A percentile compares a stretch with the other conserved stretches of the same genome.
Conservation (phyloP, 2,797 vertebrate genomes). For the Macrochelys suwanniensis region DNA sequence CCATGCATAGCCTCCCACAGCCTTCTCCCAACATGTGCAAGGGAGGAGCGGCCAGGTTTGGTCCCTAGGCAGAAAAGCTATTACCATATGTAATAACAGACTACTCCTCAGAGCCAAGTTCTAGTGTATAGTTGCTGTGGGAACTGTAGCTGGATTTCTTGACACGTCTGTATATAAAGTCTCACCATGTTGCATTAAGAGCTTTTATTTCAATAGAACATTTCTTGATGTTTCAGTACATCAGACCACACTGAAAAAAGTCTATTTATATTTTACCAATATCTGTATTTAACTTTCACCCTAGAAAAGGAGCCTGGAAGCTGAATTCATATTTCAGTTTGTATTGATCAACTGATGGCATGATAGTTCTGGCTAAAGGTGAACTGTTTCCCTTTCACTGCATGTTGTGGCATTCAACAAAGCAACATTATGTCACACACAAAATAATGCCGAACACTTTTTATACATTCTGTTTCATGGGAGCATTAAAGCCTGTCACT, state of each 20-base stretch:
- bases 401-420: background rate
- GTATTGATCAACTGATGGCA: slow-evolving; percentile 23
- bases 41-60: fast-evolving
- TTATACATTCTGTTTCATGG: slow-evolving; percentile 24
- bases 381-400: background rate
- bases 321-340: slow-evolving; percentile 25
- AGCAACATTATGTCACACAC: background rate
- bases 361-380: background rate
- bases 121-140: background rate
- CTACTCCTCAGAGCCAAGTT: background rate
- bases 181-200: background rate
- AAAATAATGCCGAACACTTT: slow-evolving; percentile 32
- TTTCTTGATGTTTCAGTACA: background rate
- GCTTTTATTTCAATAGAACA: slow-evolving; percentile 21
- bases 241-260: background rate
- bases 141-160: slow-evolving; percentile 30
- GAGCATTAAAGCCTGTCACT: slow-evolving; percentile 41
- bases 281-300: slow-evolving; percentile 20
- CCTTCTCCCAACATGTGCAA: background rate
- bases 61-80: background rate
- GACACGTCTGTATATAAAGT: background rate
- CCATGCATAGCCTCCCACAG: background rate
- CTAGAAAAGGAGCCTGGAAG: slow-evolving; percentile 12
- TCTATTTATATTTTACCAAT: slow-evolving; percentile 19
- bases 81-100: background rate